Base-by-base conservation (phyloP, 2,888 invertebrate genomes). In the Microchrysa polita region DNA sequence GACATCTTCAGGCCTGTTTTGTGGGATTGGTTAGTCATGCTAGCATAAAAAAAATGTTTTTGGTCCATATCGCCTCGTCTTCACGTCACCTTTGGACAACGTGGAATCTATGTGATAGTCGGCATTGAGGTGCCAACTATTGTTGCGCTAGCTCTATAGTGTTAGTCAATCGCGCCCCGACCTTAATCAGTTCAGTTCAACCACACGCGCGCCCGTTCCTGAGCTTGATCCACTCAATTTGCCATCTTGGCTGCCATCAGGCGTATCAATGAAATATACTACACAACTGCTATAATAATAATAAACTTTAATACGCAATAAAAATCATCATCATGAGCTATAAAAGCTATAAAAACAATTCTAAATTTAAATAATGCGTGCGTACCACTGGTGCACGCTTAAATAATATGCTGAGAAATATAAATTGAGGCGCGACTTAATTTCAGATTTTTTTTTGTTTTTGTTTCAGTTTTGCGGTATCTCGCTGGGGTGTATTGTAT, bases 321-420 rank as follows among this genome's bases (percentile, higher is more conserved):
- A 76, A 74, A 76, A 75, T 74, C 77, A 79, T 77, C 78, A 73
- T 79, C 77, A 82, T 83, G 82, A 81, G 81, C 82, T 80, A 83
- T 82, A 82, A 82, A 81, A 80, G 79, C 79, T 81, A 82, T 83
- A 81, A 83, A 82, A 83, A 79, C 82, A 83, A 83, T 82, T 82
- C 80, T 80, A 79, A 81, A 81, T 79, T 80, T 79, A 81, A 81
- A 82, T 82, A 81, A 82, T 77, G 78, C 77, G 75, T 34, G 27
- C 27, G 27, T 34, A 34, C n/a, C 27, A 34, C 27, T 34, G n/a
- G 27, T 34, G 27, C n/a, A n/a, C 77, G 77, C 74, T 69, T 23
- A 57, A 69, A 67, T n/a, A n/a, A n/a, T n/a, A n/a, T 40, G 61
- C 61, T 34, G 18, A 34, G 27, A 61, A 61, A 48, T 16, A 65